phyloP scores from a whole-genome alignment of 2,888 invertebrate species.

The Drosophila hamatofila region DNA sequence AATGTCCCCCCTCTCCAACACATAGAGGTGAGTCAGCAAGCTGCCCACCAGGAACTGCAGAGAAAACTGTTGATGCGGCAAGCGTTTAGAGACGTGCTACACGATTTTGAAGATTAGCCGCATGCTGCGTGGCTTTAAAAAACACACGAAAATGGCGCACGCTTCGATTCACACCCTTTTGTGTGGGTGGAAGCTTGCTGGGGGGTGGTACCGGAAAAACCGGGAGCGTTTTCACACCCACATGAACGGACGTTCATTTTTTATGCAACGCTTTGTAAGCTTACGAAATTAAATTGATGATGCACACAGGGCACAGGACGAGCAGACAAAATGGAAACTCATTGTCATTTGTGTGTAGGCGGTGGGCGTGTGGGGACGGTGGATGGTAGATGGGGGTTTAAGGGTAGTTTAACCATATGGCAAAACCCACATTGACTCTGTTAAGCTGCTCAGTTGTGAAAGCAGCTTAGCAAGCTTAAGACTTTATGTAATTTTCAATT shows the following conservation, averaged over 20 bases:
- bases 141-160: constrained; percentile 70
- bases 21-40: constrained; percentile 68
- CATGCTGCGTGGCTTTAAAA: constrained; percentile 67
- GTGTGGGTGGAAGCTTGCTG: constrained; percentile 17
- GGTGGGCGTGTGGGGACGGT: background rate
- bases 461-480: constrained; percentile 53
- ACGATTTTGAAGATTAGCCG: constrained; percentile 79
- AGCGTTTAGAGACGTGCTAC: constrained; percentile 71
- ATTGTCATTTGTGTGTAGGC: constrained; percentile 48
- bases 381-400: background rate
- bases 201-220: constrained; percentile 15
- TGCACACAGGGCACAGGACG: constrained; percentile 48
- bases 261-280: constrained; percentile 75
- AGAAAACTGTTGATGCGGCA: constrained; percentile 71
- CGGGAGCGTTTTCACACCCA: constrained; percentile 59
- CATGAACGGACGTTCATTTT: constrained; percentile 67
- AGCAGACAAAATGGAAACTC: constrained; percentile 66
- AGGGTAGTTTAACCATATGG: constrained; percentile 45
- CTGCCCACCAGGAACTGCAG: constrained; percentile 8
- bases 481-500: constrained; percentile 71
- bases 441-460: constrained; percentile 37
- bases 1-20: constrained; percentile 6
- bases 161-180: constrained; percentile 76
- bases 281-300: constrained; percentile 78
- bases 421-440: constrained; percentile 22